Percentiles rank a stretch among this genome's conserved stretches.
Conservation (phyloP, 2,113 vertebrate genomes). For the Toxostoma redivivum region DNA sequence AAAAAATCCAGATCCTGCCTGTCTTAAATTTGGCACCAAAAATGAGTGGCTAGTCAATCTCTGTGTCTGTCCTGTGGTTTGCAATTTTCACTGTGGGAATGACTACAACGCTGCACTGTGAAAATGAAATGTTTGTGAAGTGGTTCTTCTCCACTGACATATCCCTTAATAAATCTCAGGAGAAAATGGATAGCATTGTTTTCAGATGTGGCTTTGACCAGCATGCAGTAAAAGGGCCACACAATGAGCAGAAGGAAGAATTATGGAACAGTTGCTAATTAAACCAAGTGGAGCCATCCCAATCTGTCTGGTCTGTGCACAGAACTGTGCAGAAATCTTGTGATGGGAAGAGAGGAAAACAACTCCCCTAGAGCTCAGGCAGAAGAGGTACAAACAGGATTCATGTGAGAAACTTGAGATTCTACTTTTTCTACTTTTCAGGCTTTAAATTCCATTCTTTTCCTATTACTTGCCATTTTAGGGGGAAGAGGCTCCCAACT, state of each 20-base stretch:
- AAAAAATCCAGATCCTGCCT: not conserved
- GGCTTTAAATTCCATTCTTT: not conserved
- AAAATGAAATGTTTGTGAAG: slow-evolving; percentile 26
- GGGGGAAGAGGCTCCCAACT: not conserved
- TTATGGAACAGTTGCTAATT: not conserved
- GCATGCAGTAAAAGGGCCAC: not conserved
- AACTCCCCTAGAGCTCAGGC: not conserved
- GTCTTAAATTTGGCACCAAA: not conserved
- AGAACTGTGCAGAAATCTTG: not conserved
- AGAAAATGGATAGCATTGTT: not conserved
- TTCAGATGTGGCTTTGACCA: slow-evolving; percentile 35
- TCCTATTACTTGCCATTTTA: not conserved
- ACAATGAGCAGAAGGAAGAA: slow-evolving; percentile 29
- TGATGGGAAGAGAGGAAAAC: not conserved
- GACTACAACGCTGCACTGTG: not conserved
- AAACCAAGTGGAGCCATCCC: not conserved
- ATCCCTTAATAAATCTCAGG: not conserved
- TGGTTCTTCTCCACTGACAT: not conserved
- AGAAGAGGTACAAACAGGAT: not conserved
- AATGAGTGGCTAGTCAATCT: not conserved
- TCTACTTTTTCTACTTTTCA: rapidly evolving
- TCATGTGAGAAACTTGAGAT: not conserved
- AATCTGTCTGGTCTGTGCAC: not conserved
- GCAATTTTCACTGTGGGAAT: not conserved
- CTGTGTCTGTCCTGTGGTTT: not conserved